Evolutionary conservation across 2,113 vertebrate genomes (phyloP), one percentile per base, ranked within the genome.

Genomic region (Hippocampus mohnikei): DNA sequence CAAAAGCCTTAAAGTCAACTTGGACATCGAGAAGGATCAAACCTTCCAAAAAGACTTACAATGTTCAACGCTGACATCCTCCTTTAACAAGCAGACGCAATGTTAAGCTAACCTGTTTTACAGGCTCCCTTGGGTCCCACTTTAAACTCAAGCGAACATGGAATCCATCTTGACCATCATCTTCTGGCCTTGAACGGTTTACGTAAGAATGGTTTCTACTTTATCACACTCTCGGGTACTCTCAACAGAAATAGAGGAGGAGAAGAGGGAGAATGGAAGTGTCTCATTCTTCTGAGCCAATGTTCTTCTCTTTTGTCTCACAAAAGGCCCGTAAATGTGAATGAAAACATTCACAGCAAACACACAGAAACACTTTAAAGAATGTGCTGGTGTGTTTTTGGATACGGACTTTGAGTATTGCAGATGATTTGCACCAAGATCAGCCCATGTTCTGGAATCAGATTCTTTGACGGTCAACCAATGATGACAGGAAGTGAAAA

Each of bases 31-130:
- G 53, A 21, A 46, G 66, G 66, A 81, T 77, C 63, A 81, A 84
- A 81, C 67, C 79, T 83, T 82, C 78, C 86, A 60, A 73, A 87
- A 88, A 84, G 78, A 87, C 85, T 89, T 84, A 71, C 71, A 79
- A 70, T 16, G 67, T 42, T 64, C 67, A 66, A 82, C 59, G 70
- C 80, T 80, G 72, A 87, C 83, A 81, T 85, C 79, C 83, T 83
- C 76, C 70, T 68, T 75, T 78, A 85, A 87, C 65, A 27, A 69
- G 82, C 12, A 1, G 50, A 73, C 71, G 83, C 6, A 3, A 62
- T 72, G 81, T 87, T 79, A 86, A 81, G 78, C 72, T 79, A 85
- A 89, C 81, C 78, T 80, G 83, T 85, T 84, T 82, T 66, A 84
- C 75, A 74, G 74, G 73, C 58, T 82, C 84, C 76, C 78, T 42